A percentile compares a stretch with the other conserved stretches of the same genome.
phyloP scores from a whole-genome alignment of 2,797 vertebrate species.

The Muscicapa comitata region DNA sequence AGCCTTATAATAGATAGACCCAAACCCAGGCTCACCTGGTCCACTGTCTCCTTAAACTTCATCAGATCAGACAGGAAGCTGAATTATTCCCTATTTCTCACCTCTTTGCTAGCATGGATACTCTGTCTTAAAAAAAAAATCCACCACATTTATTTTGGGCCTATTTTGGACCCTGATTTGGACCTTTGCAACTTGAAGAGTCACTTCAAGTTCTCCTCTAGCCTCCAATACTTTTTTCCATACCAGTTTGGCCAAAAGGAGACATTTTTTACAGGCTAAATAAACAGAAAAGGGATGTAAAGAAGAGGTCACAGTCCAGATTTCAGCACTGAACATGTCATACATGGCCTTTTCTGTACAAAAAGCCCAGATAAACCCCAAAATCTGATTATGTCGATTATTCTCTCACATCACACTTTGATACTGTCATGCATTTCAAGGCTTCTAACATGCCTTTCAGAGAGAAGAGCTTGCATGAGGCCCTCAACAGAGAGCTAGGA shows the following conservation, averaged over 20 bases:
- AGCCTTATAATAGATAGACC: background rate
- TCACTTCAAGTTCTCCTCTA: background rate
- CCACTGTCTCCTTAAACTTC: background rate
- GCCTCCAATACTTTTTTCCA: background rate
- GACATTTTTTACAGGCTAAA: background rate
- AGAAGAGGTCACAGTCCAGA: background rate
- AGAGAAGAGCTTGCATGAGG: background rate
- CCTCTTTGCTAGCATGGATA: background rate
- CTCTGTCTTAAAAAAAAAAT: background rate
- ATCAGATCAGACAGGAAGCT: background rate
- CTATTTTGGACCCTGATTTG: background rate
- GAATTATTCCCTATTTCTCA: background rate
- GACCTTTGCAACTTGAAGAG: background rate
- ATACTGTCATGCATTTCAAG: background rate
- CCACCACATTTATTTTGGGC: background rate
- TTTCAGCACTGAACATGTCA: background rate
- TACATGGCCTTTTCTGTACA: background rate
- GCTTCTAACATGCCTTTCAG: background rate
- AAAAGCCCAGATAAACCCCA: background rate
- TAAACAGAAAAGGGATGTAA: background rate
- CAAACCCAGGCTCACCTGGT: background rate
- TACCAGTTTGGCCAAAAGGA: background rate
- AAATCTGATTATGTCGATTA: conserved; percentile 25
- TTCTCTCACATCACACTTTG: background rate
- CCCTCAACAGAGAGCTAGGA: background rate